phyloP scores from a whole-genome alignment of 2,797 vertebrate genomes.

The Enteromius thamalakanensis region DNA sequence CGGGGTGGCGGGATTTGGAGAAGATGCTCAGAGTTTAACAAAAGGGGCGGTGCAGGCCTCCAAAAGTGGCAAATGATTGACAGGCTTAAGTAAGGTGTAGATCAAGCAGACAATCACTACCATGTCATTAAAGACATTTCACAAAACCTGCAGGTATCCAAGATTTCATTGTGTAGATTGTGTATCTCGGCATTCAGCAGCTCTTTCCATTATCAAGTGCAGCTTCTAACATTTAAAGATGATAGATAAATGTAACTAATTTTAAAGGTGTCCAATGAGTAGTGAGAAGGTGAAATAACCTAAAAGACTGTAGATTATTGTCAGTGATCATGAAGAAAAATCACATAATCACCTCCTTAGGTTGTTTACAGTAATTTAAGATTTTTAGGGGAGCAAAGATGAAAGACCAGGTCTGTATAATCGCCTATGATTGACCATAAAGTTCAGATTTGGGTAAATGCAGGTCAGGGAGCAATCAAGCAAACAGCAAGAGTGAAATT shows the following conservation, averaged over 20 bases:
- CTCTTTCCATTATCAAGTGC: constrained; percentile 22
- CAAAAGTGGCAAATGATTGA: constrained; percentile 60
- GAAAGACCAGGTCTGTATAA: background rate
- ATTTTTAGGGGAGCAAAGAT: background rate
- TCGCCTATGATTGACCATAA: background rate
- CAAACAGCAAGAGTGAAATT: background rate
- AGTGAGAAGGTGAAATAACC: background rate
- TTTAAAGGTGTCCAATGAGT: background rate
- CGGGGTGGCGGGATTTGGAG: constrained; percentile 51
- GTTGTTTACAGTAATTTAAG: background rate
- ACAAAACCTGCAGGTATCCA: constrained; percentile 45
- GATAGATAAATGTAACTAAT: constrained; percentile 4
- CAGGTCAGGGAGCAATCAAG: background rate
- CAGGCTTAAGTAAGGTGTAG: constrained; percentile 60
- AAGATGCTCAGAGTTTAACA: constrained; percentile 55
- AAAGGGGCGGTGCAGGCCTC: constrained; percentile 49
- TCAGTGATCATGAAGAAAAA: background rate
- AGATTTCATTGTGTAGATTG: constrained; percentile 34
- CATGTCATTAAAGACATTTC: constrained; percentile 55
- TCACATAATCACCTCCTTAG: background rate
- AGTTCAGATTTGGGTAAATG: constrained; percentile 9
- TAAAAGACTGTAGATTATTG: background rate
- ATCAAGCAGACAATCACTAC: constrained; percentile 55
- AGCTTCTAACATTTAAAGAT: constrained; percentile 16
- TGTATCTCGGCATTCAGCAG: background rate